A percentile compares a stretch with the other conserved stretches of the same genome.
These are phyloP conservation scores for Turdus rufiventris DNA, from an alignment of 2,113 vertebrate species.

Conservation along the genomic window DNA sequence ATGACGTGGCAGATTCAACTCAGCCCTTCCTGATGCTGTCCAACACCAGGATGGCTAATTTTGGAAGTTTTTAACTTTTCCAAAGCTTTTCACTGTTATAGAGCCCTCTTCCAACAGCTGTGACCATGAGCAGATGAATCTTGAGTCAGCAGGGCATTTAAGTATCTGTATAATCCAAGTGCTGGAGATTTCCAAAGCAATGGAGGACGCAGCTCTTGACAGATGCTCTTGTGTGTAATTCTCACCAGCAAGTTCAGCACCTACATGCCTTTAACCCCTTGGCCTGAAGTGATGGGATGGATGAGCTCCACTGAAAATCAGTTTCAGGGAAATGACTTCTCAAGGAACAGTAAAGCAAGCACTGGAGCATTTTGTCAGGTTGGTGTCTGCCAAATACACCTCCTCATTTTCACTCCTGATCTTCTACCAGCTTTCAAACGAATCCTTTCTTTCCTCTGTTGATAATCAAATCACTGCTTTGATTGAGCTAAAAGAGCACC, in stretches of 20 bases:
- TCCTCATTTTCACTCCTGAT: neutral
- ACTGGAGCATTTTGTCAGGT: neutral
- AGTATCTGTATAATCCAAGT: neutral
- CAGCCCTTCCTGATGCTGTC: neutral
- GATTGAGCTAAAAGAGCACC: neutral
- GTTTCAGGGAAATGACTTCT: neutral
- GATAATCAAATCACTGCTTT: neutral
- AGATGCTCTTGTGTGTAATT: rapidly evolving
- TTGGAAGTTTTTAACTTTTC: neutral
- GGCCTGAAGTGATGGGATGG: neutral
- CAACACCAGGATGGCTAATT: neutral
- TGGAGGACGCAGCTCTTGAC: neutral
- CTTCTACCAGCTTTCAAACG: neutral
- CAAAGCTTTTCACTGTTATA: neutral
- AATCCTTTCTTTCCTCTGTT: neutral
- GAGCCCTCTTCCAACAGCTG: neutral
- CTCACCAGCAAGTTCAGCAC: neutral
- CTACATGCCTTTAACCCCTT: neutral
- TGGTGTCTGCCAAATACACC: neutral
- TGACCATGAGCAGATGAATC: neutral
- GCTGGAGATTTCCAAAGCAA: neutral
- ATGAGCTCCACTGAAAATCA: neutral
- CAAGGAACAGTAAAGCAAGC: neutral
- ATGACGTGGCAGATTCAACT: slow-evolving; percentile 3
- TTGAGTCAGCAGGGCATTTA: neutral